Base-by-base conservation (phyloP, 1,140 invertebrate species). In the Dinoponera quadriceps region DNA sequence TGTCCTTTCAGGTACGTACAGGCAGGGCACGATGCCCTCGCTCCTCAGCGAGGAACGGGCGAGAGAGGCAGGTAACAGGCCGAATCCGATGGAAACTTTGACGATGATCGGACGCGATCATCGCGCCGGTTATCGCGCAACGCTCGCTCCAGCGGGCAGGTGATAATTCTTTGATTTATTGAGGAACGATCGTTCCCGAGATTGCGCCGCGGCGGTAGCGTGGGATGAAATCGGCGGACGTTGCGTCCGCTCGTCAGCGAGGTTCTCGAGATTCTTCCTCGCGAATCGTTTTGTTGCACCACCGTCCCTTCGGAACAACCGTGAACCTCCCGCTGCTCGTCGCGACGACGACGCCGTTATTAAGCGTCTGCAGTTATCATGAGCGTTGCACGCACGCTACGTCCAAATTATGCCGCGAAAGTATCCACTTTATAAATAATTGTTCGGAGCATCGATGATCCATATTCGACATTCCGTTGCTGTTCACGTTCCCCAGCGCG, bases 1-100 rank as follows among this genome's bases (percentile, higher is more conserved):
- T 73, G 95, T 96, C 7, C 93, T 98, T 84, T 96, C 97, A 89
- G 97, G 97, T 96, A 94, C 94, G 93, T 94, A 73, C 69, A 63
- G 20, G 38, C 3, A 59, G 33, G 13, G 29, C 51, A 29, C 51
- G 49, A 33, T n/a, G 25, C 20, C 22, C 33, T 3, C 20, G 22
- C 25, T 5, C 33, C 16, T n/a, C 60, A 2, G 22, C 7, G 51
- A 4, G 5, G 29, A 27, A 55, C 22, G 51, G 2, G 25, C 29
- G 11, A 16, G 44, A n/a, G 33, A 69, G 29, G 54, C 65, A 69
- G 65, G 75, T 80, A 80, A 65, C 75, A 3, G n/a, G 38, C 49
- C 9, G 33, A 29, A 78, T 78, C 18, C 18, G n/a, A 71, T 71
- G 65, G 54, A 59, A 55, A 57, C 33, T 71, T 44, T 68, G 75